Conservation (phyloP, 1,140 invertebrate species). For the Temnothorax nylanderi region DNA sequence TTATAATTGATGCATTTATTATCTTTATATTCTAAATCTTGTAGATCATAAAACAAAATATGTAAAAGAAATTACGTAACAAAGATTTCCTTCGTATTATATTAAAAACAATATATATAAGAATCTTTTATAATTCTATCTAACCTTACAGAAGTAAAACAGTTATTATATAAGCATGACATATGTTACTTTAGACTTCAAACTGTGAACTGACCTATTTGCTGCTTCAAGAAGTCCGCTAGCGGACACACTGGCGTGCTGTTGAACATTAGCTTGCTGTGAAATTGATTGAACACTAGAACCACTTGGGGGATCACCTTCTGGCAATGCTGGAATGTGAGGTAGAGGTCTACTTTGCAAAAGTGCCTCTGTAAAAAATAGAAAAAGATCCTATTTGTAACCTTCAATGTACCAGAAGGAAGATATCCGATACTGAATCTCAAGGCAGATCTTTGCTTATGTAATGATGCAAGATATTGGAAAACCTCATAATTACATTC, state of each 20-base stretch:
- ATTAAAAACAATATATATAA: not conserved
- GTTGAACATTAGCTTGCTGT: conserved; percentile 82
- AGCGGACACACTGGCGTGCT: conserved; percentile 80
- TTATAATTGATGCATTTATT: not conserved
- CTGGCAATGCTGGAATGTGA: conserved; percentile 92
- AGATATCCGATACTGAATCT: not conserved
- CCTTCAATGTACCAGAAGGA: not conserved
- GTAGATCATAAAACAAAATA: not conserved
- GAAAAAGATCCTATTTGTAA: not conserved
- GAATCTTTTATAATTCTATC: not conserved
- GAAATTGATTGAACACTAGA: conserved; percentile 83
- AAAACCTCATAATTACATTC: not conserved
- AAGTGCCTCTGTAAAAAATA: conserved; percentile 92
- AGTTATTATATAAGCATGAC: conserved; percentile 25
- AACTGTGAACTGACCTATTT: conserved; percentile 77
- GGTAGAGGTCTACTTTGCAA: conserved; percentile 96
- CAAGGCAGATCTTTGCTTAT: not conserved
- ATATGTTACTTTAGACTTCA: conserved; percentile 13
- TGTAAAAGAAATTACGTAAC: not conserved
- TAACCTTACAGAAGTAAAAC: not conserved
- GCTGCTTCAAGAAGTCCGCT: conserved; percentile 83
- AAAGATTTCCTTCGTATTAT: not conserved
- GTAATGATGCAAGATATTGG: conserved; percentile 8
- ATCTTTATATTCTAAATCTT: not conserved
- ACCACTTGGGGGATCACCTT: conserved; percentile 88